Evolutionary conservation across 2,797 vertebrate species (phyloP), one percentile per base, ranked within the genome.

Genomic region (Leptatherina wallacei): DNA sequence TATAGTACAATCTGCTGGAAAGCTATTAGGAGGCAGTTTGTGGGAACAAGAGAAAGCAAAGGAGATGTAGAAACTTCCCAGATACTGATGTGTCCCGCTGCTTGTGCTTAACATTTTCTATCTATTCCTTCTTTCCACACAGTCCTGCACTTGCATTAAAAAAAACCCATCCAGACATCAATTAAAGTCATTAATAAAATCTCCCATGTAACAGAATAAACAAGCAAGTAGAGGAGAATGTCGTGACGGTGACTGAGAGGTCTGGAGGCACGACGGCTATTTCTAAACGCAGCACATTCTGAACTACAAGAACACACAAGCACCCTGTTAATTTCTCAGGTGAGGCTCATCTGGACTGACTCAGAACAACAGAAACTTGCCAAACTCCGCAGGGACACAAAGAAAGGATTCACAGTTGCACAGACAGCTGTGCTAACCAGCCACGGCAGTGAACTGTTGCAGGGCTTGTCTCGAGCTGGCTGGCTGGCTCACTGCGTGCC

Each of bases 101-200:
- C 76, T 80, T 59, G 49, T 49, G 56, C 54, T 69, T 71, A 82
- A 85, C 72, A 71, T 81, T 85, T 86, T 84, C 66, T 78, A 65
- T 75, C 35, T 38, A 40, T 22, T 57, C 27, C 61, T 67, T 18
- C 75, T 74, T 82, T 80, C 86, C 69, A 81, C 20, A 59, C 82
- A 78, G 71, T 73, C 57, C 57, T 18, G 6, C 36, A 27, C 30
- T 81, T n/a, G 51, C 30, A 61, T 65, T 71, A 71, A 75, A 22
- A 49, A 22, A 49, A 49, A 1, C 20, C 44, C n/a, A 20, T 69
- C 62, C 72, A 71, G 71, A 82, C 77, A 71, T 84, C 78, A 83
- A 84, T 82, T 86, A 83, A 85, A 84, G 81, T 84, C 84, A 90
- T 91, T 78, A 86, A 86, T 91, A 88, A 88, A 87, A 73, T 83